These are phyloP conservation scores for Spinibarbus caldwelli DNA, from an alignment of 2,797 vertebrate species.

Conservation along the genomic window DNA sequence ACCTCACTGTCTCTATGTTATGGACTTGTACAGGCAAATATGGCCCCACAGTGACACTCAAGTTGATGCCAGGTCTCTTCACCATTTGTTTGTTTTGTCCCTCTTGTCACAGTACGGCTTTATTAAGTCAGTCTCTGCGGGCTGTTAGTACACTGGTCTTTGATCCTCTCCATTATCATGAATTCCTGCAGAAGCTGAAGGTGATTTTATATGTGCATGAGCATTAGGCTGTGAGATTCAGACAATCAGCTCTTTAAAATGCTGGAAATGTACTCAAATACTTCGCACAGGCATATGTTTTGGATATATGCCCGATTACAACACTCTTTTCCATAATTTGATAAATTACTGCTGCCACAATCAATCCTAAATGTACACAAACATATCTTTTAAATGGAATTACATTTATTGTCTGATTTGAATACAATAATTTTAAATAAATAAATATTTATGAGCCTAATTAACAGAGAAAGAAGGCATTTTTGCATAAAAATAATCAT, in stretches of 20 bases:
- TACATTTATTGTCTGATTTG: background rate
- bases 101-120: constrained; percentile 55
- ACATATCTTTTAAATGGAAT: background rate
- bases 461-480: background rate
- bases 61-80: constrained; percentile 26
- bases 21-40: background rate
- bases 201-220: background rate
- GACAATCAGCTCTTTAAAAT: too few relatives aligned
- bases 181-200: background rate
- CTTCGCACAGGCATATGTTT: background rate
- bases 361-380: background rate
- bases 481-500: background rate
- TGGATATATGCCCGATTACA: background rate
- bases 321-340: background rate
- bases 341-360: background rate
- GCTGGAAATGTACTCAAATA: too few relatives aligned
- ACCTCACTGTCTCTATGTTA: background rate
- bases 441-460: background rate
- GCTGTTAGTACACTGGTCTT: constrained; percentile 59
- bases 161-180: background rate
- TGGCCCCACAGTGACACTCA: background rate
- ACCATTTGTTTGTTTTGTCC: constrained; percentile 49
- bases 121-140: constrained; percentile 70
- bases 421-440: background rate
- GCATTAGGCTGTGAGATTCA: background rate